phyloP scores from a whole-genome alignment of 2,113 vertebrate species.

The Synodontis membranacea region DNA sequence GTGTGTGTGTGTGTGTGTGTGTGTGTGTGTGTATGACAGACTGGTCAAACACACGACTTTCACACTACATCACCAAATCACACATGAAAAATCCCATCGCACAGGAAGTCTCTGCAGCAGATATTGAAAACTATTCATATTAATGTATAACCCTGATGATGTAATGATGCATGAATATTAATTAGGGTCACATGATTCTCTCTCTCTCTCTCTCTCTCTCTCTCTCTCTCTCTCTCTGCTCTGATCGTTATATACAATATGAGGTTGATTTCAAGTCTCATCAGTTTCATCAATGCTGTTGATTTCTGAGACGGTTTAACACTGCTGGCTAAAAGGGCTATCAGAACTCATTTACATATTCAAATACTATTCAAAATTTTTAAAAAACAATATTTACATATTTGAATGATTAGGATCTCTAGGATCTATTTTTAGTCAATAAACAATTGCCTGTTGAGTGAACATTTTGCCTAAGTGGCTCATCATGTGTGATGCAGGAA shows the following conservation, averaged over 20 bases:
- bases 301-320: neutral
- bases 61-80: neutral
- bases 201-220: neutral
- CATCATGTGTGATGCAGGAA: neutral
- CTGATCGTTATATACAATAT: slow-evolving; percentile 3
- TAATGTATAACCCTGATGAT: neutral
- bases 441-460: neutral
- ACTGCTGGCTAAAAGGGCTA: neutral
- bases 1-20: neutral
- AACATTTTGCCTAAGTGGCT: neutral
- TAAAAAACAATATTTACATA: neutral
- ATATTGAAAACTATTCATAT: neutral
- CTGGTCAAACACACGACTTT: neutral
- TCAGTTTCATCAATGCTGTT: slow-evolving; percentile 3
- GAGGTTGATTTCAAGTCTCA: slow-evolving; percentile 15
- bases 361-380: neutral
- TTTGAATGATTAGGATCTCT: neutral
- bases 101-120: neutral
- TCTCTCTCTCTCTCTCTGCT: neutral
- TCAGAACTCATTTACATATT: slow-evolving; percentile 9
- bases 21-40: neutral
- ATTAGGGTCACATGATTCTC: neutral
- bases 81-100: neutral
- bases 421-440: neutral
- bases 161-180: slow-evolving; percentile 2